Conservation (phyloP, 1,140 invertebrate genomes). For the Ruditapes philippinarum region DNA sequence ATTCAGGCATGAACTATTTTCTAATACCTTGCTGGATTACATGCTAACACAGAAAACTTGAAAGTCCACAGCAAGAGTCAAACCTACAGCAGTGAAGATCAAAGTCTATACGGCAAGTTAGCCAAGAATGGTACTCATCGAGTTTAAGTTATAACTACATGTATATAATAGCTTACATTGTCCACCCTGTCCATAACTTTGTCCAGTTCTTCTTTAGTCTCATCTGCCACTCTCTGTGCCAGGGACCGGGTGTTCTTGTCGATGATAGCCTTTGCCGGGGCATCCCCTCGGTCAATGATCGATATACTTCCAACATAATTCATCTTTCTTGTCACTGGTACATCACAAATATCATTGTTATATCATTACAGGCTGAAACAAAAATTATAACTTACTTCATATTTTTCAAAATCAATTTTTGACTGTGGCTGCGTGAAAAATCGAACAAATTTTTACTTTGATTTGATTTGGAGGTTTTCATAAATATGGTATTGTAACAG, state of each 20-base stretch:
- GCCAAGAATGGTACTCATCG: no score
- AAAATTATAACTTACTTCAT: no score
- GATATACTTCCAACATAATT: slow-evolving; percentile 83
- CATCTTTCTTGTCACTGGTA: slow-evolving; percentile 79
- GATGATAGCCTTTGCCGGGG: slow-evolving; percentile 83
- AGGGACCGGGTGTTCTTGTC: slow-evolving; percentile 83
- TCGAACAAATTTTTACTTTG: not conserved
- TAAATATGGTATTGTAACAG: no score
- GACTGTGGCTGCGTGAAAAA: not conserved
- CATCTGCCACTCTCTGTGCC: slow-evolving; percentile 83
- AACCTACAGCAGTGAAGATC: no score
- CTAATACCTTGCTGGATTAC: no score
- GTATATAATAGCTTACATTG: slow-evolving; percentile 79
- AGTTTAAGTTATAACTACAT: no score
- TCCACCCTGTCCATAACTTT: slow-evolving; percentile 84
- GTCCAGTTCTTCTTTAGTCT: slow-evolving; percentile 84
- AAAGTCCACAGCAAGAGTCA: no score
- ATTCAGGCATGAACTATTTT: no score
- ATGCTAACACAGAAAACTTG: no score
- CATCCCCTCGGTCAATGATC: slow-evolving; percentile 82
- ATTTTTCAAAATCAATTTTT: not conserved
- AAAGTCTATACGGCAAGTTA: no score
- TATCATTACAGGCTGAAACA: no score
- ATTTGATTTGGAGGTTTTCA: not conserved
- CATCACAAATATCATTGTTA: no score